Evolutionary conservation across 2,888 invertebrate species (phyloP), one percentile per base, ranked within the genome.

Genomic region (Euplexia lucipara): DNA sequence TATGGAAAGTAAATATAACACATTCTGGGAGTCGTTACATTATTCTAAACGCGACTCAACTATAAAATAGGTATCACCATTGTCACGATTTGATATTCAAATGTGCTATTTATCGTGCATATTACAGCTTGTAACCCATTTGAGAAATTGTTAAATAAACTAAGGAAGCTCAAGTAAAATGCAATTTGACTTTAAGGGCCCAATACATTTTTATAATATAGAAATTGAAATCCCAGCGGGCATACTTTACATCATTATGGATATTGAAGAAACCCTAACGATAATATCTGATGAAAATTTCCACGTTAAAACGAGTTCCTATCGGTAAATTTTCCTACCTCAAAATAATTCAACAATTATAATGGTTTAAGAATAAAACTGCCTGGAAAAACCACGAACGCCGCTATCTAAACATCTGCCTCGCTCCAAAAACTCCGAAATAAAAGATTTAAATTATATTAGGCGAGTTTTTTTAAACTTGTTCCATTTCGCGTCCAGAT

Each of bases 371-470:
- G 42, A 70, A 79, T 72, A 74, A 69, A 63, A 61, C 39, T 44
- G 42, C 20, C 51, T 48, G n/a, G n/a, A 63, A 61, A 51, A 63
- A 26, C 26, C 26, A 26, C 26, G 26, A 26, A 60, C 39, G 30
- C 12, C 35, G 42, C 59, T 70, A 47, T 60, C 49, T 61, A 47
- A 73, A 75, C 60, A 73, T 73, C 67, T 51, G 41, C 32, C 34
- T 58, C 47, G 35, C 49, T 57, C 52, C 26, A 60, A 57, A 73
- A 83, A 74, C 70, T 77, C 66, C 26, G 54, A 54, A 71, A 65
- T 59, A 62, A 62, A 49, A 75, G 52, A 78, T 69, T 77, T 71
- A 71, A 78, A 72, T 70, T 70, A 68, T 69, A 70, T 72, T 56
- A 68, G 3, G 49, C 42, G 47, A 62, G 32, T 67, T 72, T 83